phyloP scores from a whole-genome alignment of 2,113 vertebrate genomes.

The Dunckerocampus dactyliophorus region DNA sequence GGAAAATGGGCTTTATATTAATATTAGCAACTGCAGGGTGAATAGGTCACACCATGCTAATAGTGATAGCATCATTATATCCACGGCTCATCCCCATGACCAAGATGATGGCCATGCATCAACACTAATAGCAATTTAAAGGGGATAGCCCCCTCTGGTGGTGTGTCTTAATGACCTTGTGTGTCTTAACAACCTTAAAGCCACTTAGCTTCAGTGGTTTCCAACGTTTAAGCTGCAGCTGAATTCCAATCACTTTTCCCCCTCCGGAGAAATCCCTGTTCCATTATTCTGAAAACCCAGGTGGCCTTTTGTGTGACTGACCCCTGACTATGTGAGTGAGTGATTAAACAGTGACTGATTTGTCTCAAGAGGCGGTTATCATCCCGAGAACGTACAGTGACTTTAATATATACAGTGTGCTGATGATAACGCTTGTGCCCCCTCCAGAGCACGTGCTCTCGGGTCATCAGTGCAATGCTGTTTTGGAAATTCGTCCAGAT shows the following conservation, averaged over 20 bases:
- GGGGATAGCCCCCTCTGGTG: conserved; percentile 35
- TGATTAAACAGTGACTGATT: background rate
- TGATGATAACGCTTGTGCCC: background rate
- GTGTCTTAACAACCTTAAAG: background rate
- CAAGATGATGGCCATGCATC: background rate
- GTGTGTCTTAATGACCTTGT: conserved; percentile 13
- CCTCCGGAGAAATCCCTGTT: conserved; percentile 1
- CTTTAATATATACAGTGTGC: background rate
- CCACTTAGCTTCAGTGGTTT: background rate
- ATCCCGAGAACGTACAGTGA: background rate
- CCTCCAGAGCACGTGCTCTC: background rate
- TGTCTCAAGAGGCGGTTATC: background rate
- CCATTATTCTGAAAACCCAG: conserved; percentile 16
- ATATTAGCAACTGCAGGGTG: background rate
- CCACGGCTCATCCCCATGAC: background rate
- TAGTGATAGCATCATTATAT: background rate
- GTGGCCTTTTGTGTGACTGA: conserved; percentile 1
- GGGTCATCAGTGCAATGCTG: background rate
- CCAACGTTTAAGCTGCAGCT: conserved; percentile 2
- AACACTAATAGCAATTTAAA: conserved; percentile 14
- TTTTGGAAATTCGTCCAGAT: too few relatives aligned
- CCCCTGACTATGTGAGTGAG: background rate
- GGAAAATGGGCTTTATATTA: too few relatives aligned
- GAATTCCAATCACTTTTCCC: background rate
- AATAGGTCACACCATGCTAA: background rate